Base-by-base conservation (phyloP, 1,140 invertebrate species). In the Aphis gossypii region DNA sequence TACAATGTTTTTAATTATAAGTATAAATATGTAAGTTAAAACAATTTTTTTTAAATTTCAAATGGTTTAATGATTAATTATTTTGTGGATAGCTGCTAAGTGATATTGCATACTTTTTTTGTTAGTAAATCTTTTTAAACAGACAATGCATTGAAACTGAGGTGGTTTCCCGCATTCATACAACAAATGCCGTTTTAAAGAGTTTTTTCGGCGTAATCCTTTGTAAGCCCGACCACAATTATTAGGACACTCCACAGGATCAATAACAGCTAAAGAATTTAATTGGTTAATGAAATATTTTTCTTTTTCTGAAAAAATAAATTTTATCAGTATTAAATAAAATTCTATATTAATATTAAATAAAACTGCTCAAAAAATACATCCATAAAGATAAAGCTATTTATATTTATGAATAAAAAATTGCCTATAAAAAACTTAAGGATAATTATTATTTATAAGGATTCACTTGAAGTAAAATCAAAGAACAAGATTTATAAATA, bases 101-200 rank as follows among this genome's bases (percentile, higher is more conserved):
- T 93, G 93, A 82, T 60, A 60, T 41, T 90, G 60, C 56, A 90
- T 48, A 30, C 76, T 88, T 44, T 88, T 93, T 44, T 90, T 93
- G n/a, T 93, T 82, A 38, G 93, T 90, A 82, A 90, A 93, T 82
- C 41, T 93, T 93, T 90, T 90, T 18, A 51, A 90, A 94, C 96
- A 96, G 56, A 95, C 94, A 0, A 95, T 95, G 94, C 96, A 96
- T 51, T 95, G 94, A 94, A 96, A 96, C 25, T 95, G 95, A 44
- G 96, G 96, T 60, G 95, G 95, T 90, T 96, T 96, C 54, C 96
- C 96, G 93, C 96, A 96, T 92, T 96, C 96, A 91, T 96, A 95
- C 35, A 95, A 95, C 25, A 96, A 95, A 94, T 96, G 96, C 87
- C 95, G 95, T 93, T 95, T 95, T 84, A 96, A 94, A 8, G 96